Evolutionary conservation across 30 jellyfish, hydroid and myxozoan genomes (phyloP).

Genomic region (Chironex yamaguchii): DNA sequence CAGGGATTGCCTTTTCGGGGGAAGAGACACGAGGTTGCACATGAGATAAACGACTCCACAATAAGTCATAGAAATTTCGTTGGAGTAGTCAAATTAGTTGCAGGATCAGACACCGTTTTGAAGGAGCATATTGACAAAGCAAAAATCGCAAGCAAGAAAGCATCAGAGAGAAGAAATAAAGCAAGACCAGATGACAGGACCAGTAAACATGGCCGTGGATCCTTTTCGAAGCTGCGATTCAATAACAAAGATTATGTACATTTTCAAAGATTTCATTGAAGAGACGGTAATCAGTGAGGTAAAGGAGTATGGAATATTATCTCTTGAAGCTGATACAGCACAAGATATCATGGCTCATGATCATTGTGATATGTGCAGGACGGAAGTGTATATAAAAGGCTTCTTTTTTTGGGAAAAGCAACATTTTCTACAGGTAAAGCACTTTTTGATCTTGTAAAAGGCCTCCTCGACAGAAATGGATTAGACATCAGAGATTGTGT

Average conservation of each 20-base stretch:
- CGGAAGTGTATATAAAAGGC: slow-evolving; percentile 31
- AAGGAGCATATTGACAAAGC: neutral
- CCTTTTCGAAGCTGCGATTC: neutral
- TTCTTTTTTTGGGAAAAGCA: slow-evolving; percentile 41
- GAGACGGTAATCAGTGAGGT: neutral
- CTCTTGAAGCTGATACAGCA: neutral
- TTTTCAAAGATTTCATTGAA: neutral
- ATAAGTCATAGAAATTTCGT: no score
- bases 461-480: slow-evolving; percentile 22
- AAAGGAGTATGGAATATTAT: neutral
- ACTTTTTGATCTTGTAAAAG: slow-evolving; percentile 8
- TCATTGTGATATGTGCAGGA: neutral
- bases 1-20: neutral
- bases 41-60: no score
- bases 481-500: slow-evolving; percentile 48
- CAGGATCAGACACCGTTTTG: neutral
- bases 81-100: no score
- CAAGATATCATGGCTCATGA: neutral
- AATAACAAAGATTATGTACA: neutral
- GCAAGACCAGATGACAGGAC: neutral
- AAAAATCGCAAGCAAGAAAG: neutral
- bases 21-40: neutral
- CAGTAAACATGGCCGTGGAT: neutral
- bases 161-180: neutral
- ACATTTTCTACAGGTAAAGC: slow-evolving; percentile 42